Evolutionary conservation across 2,888 invertebrate genomes (phyloP).

Genomic region (Cactoblastis cactorum): DNA sequence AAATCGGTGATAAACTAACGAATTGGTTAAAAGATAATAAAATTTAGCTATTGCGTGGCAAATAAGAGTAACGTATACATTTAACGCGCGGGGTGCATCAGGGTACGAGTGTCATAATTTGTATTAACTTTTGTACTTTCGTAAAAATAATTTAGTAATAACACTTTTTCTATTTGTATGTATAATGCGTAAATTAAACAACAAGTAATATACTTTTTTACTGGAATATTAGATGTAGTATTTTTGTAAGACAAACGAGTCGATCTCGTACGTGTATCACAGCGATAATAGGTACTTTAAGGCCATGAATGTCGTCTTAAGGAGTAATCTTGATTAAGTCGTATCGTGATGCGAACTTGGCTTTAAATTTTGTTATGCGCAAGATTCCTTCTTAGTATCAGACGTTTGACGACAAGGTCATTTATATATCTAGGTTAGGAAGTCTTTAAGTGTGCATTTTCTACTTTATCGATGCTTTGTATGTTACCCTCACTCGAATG

Average conservation of each 20-base stretch:
- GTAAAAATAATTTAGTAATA: constrained; percentile 71
- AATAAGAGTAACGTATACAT: constrained; percentile 59
- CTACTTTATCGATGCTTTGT: constrained; percentile 59
- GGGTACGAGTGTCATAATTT: constrained; percentile 79
- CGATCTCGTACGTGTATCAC: constrained; percentile 72
- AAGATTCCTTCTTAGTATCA: constrained; percentile 50
- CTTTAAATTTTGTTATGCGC: constrained; percentile 22
- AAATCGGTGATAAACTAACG: constrained; percentile 70
- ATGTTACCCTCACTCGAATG: constrained; percentile 25
- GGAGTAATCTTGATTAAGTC: constrained; percentile 43
- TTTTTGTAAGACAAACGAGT: constrained; percentile 70
- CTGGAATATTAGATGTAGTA: constrained; percentile 70
- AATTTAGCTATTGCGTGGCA: constrained; percentile 72
- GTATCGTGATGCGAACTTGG: constrained; percentile 11
- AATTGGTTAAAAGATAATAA: constrained; percentile 73
- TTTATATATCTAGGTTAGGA: constrained; percentile 55
- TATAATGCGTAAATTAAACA: constrained; percentile 65
- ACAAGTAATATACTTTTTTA: constrained; percentile 73
- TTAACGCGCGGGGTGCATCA: constrained; percentile 77
- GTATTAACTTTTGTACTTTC: constrained; percentile 76
- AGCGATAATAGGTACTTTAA: constrained; percentile 75
- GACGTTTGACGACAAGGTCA: constrained; percentile 42
- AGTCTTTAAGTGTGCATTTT: constrained; percentile 55
- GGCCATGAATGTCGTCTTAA: constrained; percentile 49
- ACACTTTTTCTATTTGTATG: constrained; percentile 70